Conservation (phyloP, 2,888 invertebrate genomes). For the Saturnia japonica region DNA sequence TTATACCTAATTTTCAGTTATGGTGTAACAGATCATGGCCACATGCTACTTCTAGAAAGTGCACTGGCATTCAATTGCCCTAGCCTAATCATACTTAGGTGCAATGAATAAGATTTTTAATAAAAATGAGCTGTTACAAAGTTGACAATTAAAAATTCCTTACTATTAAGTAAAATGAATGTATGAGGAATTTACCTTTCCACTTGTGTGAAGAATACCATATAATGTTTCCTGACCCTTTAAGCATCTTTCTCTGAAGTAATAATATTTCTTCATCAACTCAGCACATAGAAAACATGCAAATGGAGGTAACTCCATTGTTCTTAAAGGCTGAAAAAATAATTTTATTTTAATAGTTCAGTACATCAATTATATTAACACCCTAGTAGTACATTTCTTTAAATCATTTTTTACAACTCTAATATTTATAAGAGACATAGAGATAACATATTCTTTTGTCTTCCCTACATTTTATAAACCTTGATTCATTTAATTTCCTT, state of each 20-base stretch:
- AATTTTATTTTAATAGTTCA: not conserved
- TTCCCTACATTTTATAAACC: not conserved
- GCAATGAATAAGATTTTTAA: no score
- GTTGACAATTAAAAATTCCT: not conserved
- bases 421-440: not conserved
- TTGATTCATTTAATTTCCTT: no score
- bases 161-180: not conserved
- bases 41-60: not conserved
- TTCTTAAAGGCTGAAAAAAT: conserved; percentile 45
- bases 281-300: conserved; percentile 64
- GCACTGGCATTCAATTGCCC: no score
- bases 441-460: not conserved
- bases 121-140: no score
- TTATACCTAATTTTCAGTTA: not conserved
- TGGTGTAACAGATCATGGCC: not conserved
- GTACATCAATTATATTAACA: conserved; percentile 24
- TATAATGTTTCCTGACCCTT: conserved; percentile 53
- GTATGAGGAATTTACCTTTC: conserved; percentile 46
- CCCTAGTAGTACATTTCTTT: no score
- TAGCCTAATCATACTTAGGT: no score
- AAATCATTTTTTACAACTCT: conserved; percentile 44
- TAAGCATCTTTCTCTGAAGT: conserved; percentile 60
- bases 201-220: conserved; percentile 47
- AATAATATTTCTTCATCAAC: conserved; percentile 55
- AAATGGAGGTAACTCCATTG: conserved; percentile 49